Base-by-base conservation (phyloP, 2,888 invertebrate genomes). In the Baronia brevicornis region DNA sequence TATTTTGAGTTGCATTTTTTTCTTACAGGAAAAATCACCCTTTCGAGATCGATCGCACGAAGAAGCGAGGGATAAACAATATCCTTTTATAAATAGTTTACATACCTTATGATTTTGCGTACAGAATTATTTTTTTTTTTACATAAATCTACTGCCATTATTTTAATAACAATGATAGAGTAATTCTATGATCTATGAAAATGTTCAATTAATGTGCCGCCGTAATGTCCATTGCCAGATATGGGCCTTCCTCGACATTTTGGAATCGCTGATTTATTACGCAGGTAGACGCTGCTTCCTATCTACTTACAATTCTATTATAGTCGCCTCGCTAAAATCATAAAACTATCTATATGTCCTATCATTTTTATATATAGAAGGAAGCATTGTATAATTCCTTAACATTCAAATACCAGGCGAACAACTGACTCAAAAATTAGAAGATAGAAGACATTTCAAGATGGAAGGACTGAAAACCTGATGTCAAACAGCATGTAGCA, bases 31-130 rank as follows among this genome's bases (percentile, higher is more conserved):
- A 61, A 91, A 93, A 60, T 93, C 93, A 24, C 93, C 93, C 3
- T 92, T 92, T 59, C 80, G 91, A 48, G 90, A 91, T 61, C 88
- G 93, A 48, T 92, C 93, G 23, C 91, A 93, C 50, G 94, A 94
- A 47, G 91, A 91, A 64, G 80, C 87, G 43, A 82, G 91, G 64
- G 93, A 94, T 48, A 93, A 94, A 87, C 92, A 93, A 89, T 94
- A 94, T 90, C 91, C 91, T 90, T 91, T 91, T 85, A n/a, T 36
- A 64, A 55, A 33, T 28, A 3, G 9, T 19, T 31, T 22, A 25
- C 19, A 9, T 15, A 10, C 8, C 5, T 35, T 22, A 9, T 18
- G 9, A 17, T 8, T 7, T 21, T 36, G 29, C 7, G 27, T 43
- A 31, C 10, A 28, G 12, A 5, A 3, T 23, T 7, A 4, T 35